Conservation (phyloP, 2,888 invertebrate species). For the Netelia inedita region DNA sequence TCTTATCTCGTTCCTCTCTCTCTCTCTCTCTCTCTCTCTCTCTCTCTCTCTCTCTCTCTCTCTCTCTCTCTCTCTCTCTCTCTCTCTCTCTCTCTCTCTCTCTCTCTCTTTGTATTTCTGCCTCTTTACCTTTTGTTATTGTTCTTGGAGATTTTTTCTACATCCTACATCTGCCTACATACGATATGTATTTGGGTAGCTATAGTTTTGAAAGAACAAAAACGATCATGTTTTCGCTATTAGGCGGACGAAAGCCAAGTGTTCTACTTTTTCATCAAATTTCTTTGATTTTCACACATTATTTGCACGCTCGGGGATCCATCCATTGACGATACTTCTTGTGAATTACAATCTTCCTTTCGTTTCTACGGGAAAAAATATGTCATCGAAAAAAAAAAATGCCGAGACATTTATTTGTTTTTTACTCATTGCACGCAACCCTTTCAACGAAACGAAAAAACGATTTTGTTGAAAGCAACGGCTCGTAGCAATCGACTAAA, state of each 20-base stretch:
- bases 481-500: too few species aligned
- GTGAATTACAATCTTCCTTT: too few species aligned
- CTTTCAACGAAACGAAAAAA: too few species aligned
- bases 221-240: slow-evolving; percentile 1
- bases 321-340: too few species aligned
- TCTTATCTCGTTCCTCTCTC: slow-evolving; percentile 63
- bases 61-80: slow-evolving; percentile 25
- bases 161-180: slow-evolving; percentile 18
- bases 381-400: too few species aligned
- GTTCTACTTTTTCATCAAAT: too few species aligned
- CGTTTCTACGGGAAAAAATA: too few species aligned
- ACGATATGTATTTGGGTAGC: slow-evolving; percentile 3
- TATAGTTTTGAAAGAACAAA: neutral
- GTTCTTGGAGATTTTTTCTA: slow-evolving; percentile 40
- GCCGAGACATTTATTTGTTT: too few species aligned
- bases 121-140: slow-evolving; percentile 35
- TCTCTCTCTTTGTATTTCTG: slow-evolving; percentile 12
- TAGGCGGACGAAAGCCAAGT: neutral
- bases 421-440: too few species aligned
- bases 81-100: slow-evolving; percentile 1
- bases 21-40: slow-evolving; percentile 47
- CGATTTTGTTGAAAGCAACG: too few species aligned
- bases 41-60: slow-evolving; percentile 11
- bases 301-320: too few species aligned
- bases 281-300: too few species aligned